Conservation (phyloP, 1,140 invertebrate genomes). For the Pygmarrhopalites habei region DNA sequence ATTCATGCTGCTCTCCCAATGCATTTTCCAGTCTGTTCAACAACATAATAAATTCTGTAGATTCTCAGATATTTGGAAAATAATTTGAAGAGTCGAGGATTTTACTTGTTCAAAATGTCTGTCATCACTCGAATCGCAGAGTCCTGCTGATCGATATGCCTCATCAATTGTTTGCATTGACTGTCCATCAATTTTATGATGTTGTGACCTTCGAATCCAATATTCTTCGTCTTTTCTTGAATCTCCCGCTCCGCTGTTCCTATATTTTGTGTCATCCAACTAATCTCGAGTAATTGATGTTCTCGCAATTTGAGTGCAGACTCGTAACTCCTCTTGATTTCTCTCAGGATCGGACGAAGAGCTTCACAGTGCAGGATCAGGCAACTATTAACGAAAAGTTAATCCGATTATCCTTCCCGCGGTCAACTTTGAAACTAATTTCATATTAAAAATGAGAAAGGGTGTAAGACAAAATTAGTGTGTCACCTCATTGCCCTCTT, state of each 20-base stretch:
- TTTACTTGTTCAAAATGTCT: slow-evolving; percentile 22
- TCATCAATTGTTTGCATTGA: slow-evolving; percentile 16
- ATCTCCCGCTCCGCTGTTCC: slow-evolving; percentile 12
- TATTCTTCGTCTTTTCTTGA: slow-evolving; percentile 14
- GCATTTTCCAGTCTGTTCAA: slow-evolving; percentile 13
- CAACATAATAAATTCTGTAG: background rate
- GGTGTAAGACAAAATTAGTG: background rate
- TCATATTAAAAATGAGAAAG: background rate
- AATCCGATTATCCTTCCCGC: background rate
- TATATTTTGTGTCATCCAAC: slow-evolving; percentile 15
- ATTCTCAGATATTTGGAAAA: background rate
- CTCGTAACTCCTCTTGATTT: slow-evolving; percentile 36
- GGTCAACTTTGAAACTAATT: background rate
- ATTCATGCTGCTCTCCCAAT: slow-evolving; percentile 21
- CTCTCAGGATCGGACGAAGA: slow-evolving; percentile 18
- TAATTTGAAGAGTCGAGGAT: background rate
- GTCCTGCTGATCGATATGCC: slow-evolving; percentile 29
- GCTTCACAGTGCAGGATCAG: slow-evolving; percentile 31
- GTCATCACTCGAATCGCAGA: slow-evolving; percentile 30
- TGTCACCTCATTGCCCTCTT: slow-evolving; percentile 18
- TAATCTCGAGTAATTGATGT: slow-evolving; percentile 15
- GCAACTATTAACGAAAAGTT: background rate
- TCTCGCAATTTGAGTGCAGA: slow-evolving; percentile 17
- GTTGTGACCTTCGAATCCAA: slow-evolving; percentile 18
- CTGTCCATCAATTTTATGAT: slow-evolving; percentile 7